A percentile compares a stretch with the other conserved stretches of the same genome.
Conservation (phyloP, 2,888 invertebrate species). For the Aspidiotus rigidus region DNA sequence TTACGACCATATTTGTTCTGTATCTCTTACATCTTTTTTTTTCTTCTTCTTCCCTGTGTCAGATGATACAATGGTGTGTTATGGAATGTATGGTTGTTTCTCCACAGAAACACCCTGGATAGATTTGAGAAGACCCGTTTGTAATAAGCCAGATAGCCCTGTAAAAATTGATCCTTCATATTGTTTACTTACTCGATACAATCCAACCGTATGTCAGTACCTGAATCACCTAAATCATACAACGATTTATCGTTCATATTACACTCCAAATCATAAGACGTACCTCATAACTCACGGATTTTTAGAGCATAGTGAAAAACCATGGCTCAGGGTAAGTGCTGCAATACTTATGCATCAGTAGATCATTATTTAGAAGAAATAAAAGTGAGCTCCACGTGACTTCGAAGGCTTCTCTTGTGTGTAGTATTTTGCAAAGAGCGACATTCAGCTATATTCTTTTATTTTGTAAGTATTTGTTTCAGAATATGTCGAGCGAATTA, state of each 20-base stretch:
- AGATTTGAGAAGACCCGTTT: conserved; percentile 64
- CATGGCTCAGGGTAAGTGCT: conserved; percentile 59
- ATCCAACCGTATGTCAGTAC: conserved; percentile 46
- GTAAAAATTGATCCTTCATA: conserved; percentile 53
- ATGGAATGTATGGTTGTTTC: conserved; percentile 71
- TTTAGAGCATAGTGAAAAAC: conserved; percentile 68
- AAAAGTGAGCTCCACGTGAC: not conserved
- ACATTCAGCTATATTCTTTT: conserved; percentile 44
- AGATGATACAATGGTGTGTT: conserved; percentile 50
- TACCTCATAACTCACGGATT: conserved; percentile 80
- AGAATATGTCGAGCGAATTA: conserved; percentile 63
- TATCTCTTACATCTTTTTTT: not conserved
- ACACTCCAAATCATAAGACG: conserved; percentile 56
- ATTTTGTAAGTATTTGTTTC: conserved; percentile 42
- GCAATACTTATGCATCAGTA: not conserved
- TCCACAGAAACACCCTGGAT: conserved; percentile 69
- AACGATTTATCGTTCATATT: conserved; percentile 53
- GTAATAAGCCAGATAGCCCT: conserved; percentile 65
- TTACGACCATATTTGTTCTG: not conserved
- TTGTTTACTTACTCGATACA: conserved; percentile 51
- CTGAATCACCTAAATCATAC: conserved; percentile 59
- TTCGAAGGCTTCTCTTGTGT: not conserved
- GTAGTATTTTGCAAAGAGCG: not conserved
- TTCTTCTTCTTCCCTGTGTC: conserved; percentile 3
- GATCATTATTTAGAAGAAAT: not conserved